Base-by-base conservation (phyloP, 2,797 vertebrate species). In the Dicrostonyx torquatus region DNA sequence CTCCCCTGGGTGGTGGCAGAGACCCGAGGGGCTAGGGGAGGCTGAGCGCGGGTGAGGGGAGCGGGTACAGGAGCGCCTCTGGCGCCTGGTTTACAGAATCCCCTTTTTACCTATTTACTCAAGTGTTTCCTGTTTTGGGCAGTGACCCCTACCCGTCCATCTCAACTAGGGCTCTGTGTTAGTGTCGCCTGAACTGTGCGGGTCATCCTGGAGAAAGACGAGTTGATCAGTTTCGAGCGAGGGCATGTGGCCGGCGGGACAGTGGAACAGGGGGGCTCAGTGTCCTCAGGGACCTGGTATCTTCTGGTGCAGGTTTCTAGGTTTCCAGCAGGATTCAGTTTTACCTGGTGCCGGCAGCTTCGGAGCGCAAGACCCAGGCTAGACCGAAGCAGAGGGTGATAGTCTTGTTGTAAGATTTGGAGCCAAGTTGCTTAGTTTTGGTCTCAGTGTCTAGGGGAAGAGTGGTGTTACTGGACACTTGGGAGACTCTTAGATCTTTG, bases 1-100 rank as follows among this genome's bases (percentile, higher is more conserved):
- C 87, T 93, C 50, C 73, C 86, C 64, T 91, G 82, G 85, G 90
- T 90, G 77, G 87, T 94, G 90, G 77, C 64, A 95, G 88, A 93
- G 76, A 91, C 89, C 7, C 60, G 76, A 84, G 82, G 82, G 62
- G 29, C n/a, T 83, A 53, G 37, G 66, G 66, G 24, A 70, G 89
- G 70, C 34, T 94, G 37, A 87, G 53, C 26, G n/a, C 43, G 6
- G 80, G 40, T 92, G 53, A 13, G 40, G 75, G 93, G 45, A 78
- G 68, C 82, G 83, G 80, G 78, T 76, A 91, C 64, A 0, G 29
- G 64, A 89, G 72, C 5, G 4, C 60, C 79, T 86, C 3, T 2
- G 72, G 70, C 4, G 17, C 40, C 66, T 45, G 83, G 50, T 62
- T 93, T 79, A 58, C n/a, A 79, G 62, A 92, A 34, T 85, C 43